Conservation (phyloP, 2,888 invertebrate genomes). For the Endomychus coccineus region DNA sequence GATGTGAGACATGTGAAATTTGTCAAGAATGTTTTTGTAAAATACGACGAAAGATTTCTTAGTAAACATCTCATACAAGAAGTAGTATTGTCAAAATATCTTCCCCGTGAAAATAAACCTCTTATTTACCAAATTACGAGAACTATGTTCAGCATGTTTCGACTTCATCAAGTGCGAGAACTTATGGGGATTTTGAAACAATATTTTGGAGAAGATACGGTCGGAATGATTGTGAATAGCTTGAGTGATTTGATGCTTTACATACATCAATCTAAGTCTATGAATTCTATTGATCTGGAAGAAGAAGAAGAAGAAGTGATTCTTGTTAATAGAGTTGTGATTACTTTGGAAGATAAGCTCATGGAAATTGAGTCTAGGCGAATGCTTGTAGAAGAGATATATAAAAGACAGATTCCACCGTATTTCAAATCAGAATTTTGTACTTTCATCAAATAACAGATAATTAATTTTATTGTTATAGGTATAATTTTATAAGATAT, state of each 20-base stretch:
- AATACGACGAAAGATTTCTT: conserved; percentile 8
- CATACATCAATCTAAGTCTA: not conserved
- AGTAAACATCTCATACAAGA: conserved; percentile 5
- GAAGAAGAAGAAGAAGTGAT: conserved; percentile 1
- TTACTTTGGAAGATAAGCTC: conserved; percentile 7
- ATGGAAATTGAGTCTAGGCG: conserved; percentile 5
- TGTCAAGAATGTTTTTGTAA: too few species aligned
- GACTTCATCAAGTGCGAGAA: conserved; percentile 8
- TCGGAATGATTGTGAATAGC: conserved; percentile 4
- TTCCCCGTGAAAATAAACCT: not conserved
- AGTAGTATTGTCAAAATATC: not conserved
- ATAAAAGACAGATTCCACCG: conserved; percentile 3
- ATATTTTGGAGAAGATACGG: conserved; percentile 4
- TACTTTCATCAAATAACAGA: too few species aligned
- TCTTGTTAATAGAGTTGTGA: not conserved
- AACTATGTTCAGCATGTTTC: conserved; percentile 10
- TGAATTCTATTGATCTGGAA: not conserved
- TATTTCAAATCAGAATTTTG: conserved; percentile 11
- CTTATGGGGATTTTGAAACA: conserved; percentile 7
- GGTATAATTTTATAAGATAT: too few species aligned
- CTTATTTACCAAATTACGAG: conserved; percentile 7
- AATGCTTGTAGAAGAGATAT: not conserved
- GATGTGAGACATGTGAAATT: too few species aligned
- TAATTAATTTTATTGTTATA: too few species aligned
- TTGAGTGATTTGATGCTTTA: conserved; percentile 6